A percentile compares a stretch with the other conserved stretches of the same genome.
Evolutionary conservation across 2,113 vertebrate genomes (phyloP).

Genomic region (Peromyscus polionotus): DNA sequence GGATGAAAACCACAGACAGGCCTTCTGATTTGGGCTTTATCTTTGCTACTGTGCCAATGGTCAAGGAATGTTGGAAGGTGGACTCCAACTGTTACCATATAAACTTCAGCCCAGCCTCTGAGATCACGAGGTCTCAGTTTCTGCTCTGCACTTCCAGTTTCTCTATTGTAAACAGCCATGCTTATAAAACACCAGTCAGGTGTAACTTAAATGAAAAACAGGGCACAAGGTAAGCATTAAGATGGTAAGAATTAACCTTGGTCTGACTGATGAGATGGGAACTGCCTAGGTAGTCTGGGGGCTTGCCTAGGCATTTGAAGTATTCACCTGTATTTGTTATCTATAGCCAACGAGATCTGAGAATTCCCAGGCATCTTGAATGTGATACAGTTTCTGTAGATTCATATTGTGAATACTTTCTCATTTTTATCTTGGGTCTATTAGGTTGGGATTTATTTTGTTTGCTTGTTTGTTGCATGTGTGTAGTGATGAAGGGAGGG

Average conservation of each 20-base stretch:
- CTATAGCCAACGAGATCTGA: background rate
- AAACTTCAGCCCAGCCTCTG: background rate
- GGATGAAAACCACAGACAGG: background rate
- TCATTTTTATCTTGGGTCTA: conserved; percentile 51
- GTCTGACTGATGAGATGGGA: background rate
- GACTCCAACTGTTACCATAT: background rate
- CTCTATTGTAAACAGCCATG: background rate
- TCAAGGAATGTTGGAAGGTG: background rate
- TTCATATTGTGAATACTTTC: conserved; percentile 27
- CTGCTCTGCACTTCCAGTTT: background rate
- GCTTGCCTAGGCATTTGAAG: background rate
- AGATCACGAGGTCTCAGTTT: background rate
- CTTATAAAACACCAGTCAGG: background rate
- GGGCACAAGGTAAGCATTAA: background rate
- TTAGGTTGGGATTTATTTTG: background rate
- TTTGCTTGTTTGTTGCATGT: background rate
- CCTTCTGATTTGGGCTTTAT: background rate
- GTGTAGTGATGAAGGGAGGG: background rate
- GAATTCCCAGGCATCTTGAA: background rate
- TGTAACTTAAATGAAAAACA: background rate
- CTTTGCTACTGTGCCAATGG: background rate
- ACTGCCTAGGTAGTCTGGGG: background rate
- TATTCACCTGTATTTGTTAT: background rate
- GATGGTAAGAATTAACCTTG: conserved; percentile 11
- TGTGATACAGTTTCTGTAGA: conserved; percentile 8